These are phyloP conservation scores for Chromis chromis DNA, from an alignment of 2,797 vertebrate species.

Conservation along the genomic window DNA sequence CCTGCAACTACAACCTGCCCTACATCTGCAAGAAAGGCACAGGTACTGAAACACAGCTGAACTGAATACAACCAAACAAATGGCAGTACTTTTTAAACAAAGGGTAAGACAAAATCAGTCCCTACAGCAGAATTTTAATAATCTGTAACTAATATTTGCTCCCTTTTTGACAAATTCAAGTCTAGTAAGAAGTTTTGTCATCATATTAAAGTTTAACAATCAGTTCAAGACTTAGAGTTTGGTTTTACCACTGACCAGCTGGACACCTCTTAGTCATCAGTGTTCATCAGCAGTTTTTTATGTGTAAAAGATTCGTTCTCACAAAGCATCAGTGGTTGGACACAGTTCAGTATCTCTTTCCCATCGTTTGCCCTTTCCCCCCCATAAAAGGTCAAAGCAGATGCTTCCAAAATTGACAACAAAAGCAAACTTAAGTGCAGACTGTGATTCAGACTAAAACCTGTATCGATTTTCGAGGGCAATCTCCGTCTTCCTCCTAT, in stretches of 20 bases:
- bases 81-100: no score
- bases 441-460: slow-evolving; percentile 43
- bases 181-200: not conserved
- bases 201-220: slow-evolving; percentile 1
- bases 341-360: slow-evolving; percentile 28
- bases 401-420: slow-evolving; percentile 23
- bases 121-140: not conserved
- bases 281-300: slow-evolving; percentile 27
- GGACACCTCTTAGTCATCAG: slow-evolving; percentile 46
- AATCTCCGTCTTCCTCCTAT: slow-evolving; percentile 57
- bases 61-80: not conserved
- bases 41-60: slow-evolving; percentile 78
- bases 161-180: slow-evolving; percentile 6
- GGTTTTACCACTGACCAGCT: slow-evolving; percentile 37
- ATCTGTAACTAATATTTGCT: not conserved
- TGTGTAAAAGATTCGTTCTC: slow-evolving; percentile 12
- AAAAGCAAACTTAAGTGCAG: slow-evolving; percentile 36
- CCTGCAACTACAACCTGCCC: slow-evolving; percentile 98
- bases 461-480: slow-evolving; percentile 61
- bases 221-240: slow-evolving; percentile 3
- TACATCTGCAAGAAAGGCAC: slow-evolving; percentile 98
- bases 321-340: slow-evolving; percentile 18
- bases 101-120: no score
- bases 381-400: slow-evolving; percentile 38
- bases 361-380: slow-evolving; percentile 26